Base-by-base conservation (phyloP, 2,888 invertebrate species). In the Operophtera brumata region DNA sequence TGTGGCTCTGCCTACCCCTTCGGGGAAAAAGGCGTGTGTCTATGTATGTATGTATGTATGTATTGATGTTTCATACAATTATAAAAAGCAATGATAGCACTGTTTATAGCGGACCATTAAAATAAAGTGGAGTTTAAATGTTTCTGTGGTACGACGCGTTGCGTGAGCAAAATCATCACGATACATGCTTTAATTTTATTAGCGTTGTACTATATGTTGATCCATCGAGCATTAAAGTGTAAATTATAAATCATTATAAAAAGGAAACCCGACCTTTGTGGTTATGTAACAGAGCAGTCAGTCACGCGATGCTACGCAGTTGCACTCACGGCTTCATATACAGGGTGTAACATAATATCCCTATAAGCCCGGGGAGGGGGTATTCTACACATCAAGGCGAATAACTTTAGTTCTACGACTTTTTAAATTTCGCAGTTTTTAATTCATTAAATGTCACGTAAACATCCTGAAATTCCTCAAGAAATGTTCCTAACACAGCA, bases 171-270 rank as follows among this genome's bases (percentile, higher is more conserved):
- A 60, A 61, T 62, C 69, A 69, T 71, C 64, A 69, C 67, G 71
- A 74, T 73, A 71, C 71, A 76, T 72, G 67, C 61, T 73, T 75
- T 65, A 64, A 68, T 71, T 73, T 69, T 74, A 72, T 67, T 67
- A 69, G 59, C 52, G 20, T 68, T 62, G 62, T 70, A 69, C 67
- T 68, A 59, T 70, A 51, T 59, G 62, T 64, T 61, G 63, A 66
- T 57, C 59, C 64, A 62, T 66, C 62, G 63, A 67, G 62, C 63
- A 71, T 73, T 71, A 71, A 72, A 57, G 70, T 75, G 71, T 73
- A 73, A 80, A 79, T 81, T 56, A n/a, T n/a, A 71, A 77, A 74
- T 74, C 66, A 71, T 75, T 73, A 74, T 67, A 64, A 65, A 70
- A 66, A 67, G 68, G 68, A 75, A 75, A 73, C 64, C 62, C 68